Percentiles rank a stretch among this genome's conserved stretches.
Conservation (phyloP, 2,888 invertebrate species). For the Hartigia nigra region DNA sequence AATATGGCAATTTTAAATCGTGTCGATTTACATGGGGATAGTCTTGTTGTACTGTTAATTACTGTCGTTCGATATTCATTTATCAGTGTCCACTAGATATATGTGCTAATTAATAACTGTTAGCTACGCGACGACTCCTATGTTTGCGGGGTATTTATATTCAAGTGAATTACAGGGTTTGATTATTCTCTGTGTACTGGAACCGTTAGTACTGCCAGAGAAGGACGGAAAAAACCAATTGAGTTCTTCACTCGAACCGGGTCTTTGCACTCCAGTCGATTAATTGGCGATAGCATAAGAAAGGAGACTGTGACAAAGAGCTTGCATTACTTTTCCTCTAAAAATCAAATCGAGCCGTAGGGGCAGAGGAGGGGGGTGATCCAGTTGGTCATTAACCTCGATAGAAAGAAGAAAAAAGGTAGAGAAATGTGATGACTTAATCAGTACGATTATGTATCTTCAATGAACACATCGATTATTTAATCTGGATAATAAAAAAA, state of each 20-base stretch:
- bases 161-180: neutral
- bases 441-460: neutral
- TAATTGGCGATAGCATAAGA: neutral
- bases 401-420: neutral
- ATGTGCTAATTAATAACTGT: neutral
- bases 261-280: neutral
- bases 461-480: neutral
- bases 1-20: neutral
- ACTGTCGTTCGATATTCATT: neutral
- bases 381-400: neutral
- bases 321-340: neutral
- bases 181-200: neutral
- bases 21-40: neutral
- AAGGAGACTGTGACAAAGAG: neutral
- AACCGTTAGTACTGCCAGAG: neutral
- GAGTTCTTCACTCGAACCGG: neutral
- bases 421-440: neutral
- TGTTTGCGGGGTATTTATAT: neutral
- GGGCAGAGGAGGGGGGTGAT: neutral
- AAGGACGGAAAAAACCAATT: neutral
- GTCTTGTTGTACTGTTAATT: neutral
- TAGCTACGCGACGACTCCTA: neutral
- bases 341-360: neutral
- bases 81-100: neutral
- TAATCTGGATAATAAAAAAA: neutral